Evolutionary conservation across 2,797 vertebrate genomes (phyloP).

Genomic region (Caiman crocodilus): DNA sequence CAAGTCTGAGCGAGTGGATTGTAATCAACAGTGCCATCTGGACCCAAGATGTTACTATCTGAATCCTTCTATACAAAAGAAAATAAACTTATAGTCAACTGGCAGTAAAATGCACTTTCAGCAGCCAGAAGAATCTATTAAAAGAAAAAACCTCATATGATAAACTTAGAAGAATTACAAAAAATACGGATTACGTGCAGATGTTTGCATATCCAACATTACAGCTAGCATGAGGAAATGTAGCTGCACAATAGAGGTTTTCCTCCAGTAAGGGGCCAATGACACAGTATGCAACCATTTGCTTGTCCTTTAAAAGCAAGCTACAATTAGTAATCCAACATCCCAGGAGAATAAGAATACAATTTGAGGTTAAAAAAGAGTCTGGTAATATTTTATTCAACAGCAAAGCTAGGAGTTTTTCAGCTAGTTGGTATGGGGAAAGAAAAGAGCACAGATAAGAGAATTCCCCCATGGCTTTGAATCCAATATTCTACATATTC

Average conservation of each 20-base stretch:
- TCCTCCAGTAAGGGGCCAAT: not conserved
- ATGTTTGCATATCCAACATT: not conserved
- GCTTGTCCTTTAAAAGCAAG: not conserved
- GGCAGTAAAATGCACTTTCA: rapidly evolving
- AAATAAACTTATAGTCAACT: not conserved
- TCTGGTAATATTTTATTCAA: not conserved
- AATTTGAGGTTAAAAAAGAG: not conserved
- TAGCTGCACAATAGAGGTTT: rapidly evolving
- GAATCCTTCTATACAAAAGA: not conserved
- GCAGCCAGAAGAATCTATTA: not conserved
- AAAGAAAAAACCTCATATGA: not conserved
- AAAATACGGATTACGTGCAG: no score
- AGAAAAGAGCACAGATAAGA: not conserved
- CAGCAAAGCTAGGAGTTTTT: not conserved
- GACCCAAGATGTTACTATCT: not conserved
- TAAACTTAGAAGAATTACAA: not conserved
- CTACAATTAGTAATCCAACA: not conserved
- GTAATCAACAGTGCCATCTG: rapidly evolving
- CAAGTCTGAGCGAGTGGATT: not conserved
- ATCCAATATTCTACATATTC: rapidly evolving
- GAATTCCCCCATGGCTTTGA: rapidly evolving
- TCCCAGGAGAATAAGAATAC: not conserved
- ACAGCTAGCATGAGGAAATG: not conserved
- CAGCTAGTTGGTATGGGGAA: rapidly evolving
- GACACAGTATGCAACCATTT: rapidly evolving